These are phyloP conservation scores for Leptodactylus fuscus DNA, from an alignment of 2,113 vertebrate species.

Conservation along the genomic window DNA sequence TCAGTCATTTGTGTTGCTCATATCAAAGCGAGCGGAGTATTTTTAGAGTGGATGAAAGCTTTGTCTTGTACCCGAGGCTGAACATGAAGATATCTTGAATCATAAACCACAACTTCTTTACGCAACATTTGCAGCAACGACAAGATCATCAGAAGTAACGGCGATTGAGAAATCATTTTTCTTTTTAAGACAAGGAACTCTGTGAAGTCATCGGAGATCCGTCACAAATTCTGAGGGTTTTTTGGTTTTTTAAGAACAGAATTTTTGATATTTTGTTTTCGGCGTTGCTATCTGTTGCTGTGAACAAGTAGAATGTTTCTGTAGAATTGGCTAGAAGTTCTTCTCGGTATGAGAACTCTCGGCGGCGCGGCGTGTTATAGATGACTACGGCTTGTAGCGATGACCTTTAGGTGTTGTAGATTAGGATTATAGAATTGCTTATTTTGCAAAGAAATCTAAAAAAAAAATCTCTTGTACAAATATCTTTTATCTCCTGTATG, in stretches of 20 bases:
- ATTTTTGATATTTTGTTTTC: not conserved
- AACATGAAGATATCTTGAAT: slow-evolving; percentile 3
- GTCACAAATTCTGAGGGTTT: not conserved
- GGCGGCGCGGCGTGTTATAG: not conserved
- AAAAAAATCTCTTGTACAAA: not conserved
- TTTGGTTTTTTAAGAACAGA: not conserved
- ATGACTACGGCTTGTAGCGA: not conserved
- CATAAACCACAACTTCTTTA: slow-evolving; percentile 20
- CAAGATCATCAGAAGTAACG: slow-evolving; percentile 31
- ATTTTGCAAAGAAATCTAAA: not conserved
- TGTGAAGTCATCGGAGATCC: slow-evolving; percentile 18
- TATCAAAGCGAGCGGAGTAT: not conserved
- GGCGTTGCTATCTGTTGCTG: not conserved
- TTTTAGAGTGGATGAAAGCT: not conserved
- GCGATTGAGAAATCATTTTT: slow-evolving; percentile 7
- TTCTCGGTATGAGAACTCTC: not conserved
- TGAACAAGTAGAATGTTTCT: not conserved
- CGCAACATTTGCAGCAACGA: slow-evolving; percentile 26
- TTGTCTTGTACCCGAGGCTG: not conserved
- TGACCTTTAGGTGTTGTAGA: not conserved
- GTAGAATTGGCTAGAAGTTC: not conserved
- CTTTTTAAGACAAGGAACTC: slow-evolving; percentile 35
- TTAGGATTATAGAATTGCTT: not conserved
- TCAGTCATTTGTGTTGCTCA: not conserved
- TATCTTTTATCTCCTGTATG: no score